Base-by-base conservation (phyloP, 2,797 vertebrate genomes). In the Melanogrammus aeglefinus region DNA sequence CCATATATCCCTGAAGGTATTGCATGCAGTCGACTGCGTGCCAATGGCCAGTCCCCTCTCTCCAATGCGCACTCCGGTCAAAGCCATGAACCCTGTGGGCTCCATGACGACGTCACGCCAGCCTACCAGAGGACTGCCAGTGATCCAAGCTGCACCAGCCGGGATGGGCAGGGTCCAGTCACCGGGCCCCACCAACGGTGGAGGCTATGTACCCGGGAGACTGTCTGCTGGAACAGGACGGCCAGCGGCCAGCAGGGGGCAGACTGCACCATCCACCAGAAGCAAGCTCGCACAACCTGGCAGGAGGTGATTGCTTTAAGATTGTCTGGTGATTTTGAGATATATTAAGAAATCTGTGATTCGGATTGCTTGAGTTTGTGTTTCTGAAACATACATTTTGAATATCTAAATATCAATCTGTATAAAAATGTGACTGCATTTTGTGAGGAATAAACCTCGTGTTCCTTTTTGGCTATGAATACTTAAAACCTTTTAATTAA, bases 31-130 rank as follows among this genome's bases (percentile, higher is more conserved):
- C 95, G 96, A 74, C 84, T 96, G 82, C 94, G 95, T 76, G 90
- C 91, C 82, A 94, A 83, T 0, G 94, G 92, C n/a, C 96, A 96
- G 86, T 93, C 93, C 35, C 93, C 95, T 8, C 88, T 96, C 9
- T 92, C 94, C 94, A 0, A 84, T 92, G 57, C 91, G 96, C 3
- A 91, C 94, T 74, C 94, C 96, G 0, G 87, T 96, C 29, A 98
- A 97, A 88, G 95, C 94, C 0, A 90, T 95, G 39, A 41, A 91
- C 5, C 94, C 94, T 2, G 85, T 91, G 72, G 90, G 83, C 84
- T 89, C 95, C 12, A 93, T 96, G 85, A 79, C 94, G 27, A 80
- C 91, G 0, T 78, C 89, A 57, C 88, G 94, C 81, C 96, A 96
- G 89, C 84, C 92, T 0, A 86, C 92, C 2, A 96, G 96, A 88